Percentiles rank a stretch among this genome's conserved stretches.
These are phyloP conservation scores for Dryoscopus gambensis DNA, from an alignment of 2,113 vertebrate genomes.

Conservation along the genomic window DNA sequence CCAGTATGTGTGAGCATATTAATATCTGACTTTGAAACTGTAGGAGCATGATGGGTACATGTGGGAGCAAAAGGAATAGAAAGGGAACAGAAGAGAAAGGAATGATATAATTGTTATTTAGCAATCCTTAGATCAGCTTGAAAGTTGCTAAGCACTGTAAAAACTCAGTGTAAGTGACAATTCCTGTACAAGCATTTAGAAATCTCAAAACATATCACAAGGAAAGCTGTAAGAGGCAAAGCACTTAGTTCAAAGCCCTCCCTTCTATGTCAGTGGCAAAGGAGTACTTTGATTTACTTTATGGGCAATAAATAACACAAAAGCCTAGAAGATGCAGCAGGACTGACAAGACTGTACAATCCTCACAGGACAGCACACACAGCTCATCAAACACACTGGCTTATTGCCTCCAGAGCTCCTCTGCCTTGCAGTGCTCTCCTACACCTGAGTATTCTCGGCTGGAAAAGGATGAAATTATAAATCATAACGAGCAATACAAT, in stretches of 20 bases:
- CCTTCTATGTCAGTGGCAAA: background rate
- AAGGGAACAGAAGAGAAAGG: background rate
- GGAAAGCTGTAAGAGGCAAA: background rate
- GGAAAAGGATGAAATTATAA: background rate
- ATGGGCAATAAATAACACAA: constrained; percentile 20
- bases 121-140: background rate
- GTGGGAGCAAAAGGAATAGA: constrained; percentile 7
- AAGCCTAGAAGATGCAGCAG: background rate
- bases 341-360: background rate
- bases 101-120: background rate
- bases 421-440: background rate
- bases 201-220: background rate
- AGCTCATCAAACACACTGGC: background rate
- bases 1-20: background rate
- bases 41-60: background rate
- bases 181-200: background rate
- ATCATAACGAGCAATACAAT: background rate
- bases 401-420: background rate
- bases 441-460: background rate
- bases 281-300: constrained; percentile 14
- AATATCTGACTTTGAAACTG: background rate
- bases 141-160: background rate
- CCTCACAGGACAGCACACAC: background rate
- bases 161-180: background rate
- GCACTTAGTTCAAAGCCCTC: background rate